phyloP scores from a whole-genome alignment of 2,888 invertebrate genomes.

The Xanthostigma xanthostigma region DNA sequence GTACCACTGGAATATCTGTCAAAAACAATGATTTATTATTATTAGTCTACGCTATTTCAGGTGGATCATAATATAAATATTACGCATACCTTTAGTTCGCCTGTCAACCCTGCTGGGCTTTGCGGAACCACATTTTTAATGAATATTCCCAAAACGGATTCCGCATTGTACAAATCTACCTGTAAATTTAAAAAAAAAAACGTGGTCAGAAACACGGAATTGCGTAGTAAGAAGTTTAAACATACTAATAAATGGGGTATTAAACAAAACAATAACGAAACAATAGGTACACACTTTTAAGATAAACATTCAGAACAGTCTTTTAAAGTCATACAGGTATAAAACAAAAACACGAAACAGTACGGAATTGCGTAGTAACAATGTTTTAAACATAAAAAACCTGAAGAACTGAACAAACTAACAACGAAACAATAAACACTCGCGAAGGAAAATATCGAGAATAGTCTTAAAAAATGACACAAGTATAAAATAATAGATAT shows the following conservation, averaged over 20 bases:
- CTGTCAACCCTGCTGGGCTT: conserved; percentile 84
- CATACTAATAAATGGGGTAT: no score
- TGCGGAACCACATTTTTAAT: conserved; percentile 91
- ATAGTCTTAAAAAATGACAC: no score
- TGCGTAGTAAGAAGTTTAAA: no score
- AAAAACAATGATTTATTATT: background rate
- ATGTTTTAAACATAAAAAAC: background rate
- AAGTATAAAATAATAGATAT: no score
- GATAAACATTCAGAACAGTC: background rate
- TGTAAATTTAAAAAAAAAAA: conserved; percentile 21
- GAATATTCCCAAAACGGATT: conserved; percentile 84
- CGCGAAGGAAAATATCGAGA: no score
- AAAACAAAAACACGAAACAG: conserved; percentile 5
- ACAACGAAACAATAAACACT: no score
- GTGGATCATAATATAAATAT: background rate
- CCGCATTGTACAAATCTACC: conserved; percentile 59
- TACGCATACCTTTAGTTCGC: conserved; percentile 58
- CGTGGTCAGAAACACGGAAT: background rate
- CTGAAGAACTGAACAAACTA: no score
- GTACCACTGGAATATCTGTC: background rate
- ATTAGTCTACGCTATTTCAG: background rate
- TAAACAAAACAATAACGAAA: background rate
- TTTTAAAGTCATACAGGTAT: background rate
- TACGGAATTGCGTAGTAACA: background rate
- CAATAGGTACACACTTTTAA: background rate